These are phyloP conservation scores for Callyntrura guangdongensis DNA, from an alignment of 2,888 invertebrate species.

Conservation along the genomic window DNA sequence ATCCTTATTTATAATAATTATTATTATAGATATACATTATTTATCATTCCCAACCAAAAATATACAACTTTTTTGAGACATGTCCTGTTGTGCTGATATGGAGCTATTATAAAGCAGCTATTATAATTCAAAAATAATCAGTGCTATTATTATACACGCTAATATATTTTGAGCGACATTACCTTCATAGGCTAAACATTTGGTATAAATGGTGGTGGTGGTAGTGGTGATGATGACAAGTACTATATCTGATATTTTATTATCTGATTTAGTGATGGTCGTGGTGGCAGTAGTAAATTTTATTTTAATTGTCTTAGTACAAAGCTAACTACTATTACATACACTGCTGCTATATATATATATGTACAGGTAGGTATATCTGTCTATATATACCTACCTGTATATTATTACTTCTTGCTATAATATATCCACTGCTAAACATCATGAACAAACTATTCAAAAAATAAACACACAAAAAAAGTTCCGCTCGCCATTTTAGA, in stretches of 20 bases:
- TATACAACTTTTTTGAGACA: conserved; percentile 54
- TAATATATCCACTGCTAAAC: conserved; percentile 61
- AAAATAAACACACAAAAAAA: conserved; percentile 32
- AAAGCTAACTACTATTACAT: conserved; percentile 33
- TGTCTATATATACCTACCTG: not conserved
- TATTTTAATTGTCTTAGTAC: conserved; percentile 11
- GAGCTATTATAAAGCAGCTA: conserved; percentile 47
- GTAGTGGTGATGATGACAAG: conserved; percentile 30
- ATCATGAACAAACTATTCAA: conserved; percentile 39
- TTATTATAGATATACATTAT: not conserved
- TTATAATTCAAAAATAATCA: conserved; percentile 6
- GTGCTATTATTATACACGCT: conserved; percentile 23
- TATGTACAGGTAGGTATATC: not conserved
- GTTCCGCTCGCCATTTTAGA: conserved; percentile 36
- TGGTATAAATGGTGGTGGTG: conserved; percentile 46
- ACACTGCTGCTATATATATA: conserved; percentile 43
- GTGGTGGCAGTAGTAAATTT: conserved; percentile 52
- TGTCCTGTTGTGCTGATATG: conserved; percentile 67
- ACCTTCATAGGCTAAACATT: conserved; percentile 8
- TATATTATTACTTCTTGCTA: conserved; percentile 34
- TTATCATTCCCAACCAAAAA: conserved; percentile 16
- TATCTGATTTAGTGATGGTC: conserved; percentile 11
- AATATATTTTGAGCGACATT: conserved; percentile 5
- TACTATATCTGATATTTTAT: conserved; percentile 29
- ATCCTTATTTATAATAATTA: conserved; percentile 20